Evolutionary conservation across 2,113 vertebrate species (phyloP).

Genomic region (Pogonocichla stellata): DNA sequence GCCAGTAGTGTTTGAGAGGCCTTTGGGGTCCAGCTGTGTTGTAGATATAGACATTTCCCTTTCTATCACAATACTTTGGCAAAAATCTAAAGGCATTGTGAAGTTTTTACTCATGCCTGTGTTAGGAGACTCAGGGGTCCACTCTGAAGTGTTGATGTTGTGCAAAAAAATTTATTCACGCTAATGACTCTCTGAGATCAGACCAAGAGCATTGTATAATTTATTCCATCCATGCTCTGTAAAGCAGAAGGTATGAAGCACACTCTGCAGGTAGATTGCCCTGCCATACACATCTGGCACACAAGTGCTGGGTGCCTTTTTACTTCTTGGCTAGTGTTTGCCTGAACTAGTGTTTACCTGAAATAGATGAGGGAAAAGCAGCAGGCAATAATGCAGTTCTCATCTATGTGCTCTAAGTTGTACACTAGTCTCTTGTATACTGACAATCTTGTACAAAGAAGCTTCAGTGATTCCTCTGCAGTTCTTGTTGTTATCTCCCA

Average conservation of each 20-base stretch:
- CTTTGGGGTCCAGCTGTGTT: not conserved
- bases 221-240: not conserved
- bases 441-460: not conserved
- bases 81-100: not conserved
- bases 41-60: not conserved
- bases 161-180: not conserved
- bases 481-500: not conserved
- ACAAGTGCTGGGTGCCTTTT: not conserved
- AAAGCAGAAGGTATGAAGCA: not conserved
- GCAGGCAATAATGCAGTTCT: not conserved
- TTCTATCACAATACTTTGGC: not conserved
- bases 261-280: not conserved
- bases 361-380: not conserved
- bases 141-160: not conserved
- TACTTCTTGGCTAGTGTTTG: not conserved
- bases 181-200: constrained; percentile 8
- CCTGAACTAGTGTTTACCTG: not conserved
- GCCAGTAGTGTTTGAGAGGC: not conserved
- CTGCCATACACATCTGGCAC: not conserved
- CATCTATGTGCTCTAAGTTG: not conserved
- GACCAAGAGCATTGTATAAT: not conserved
- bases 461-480: not conserved
- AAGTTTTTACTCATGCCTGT: not conserved
- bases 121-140: constrained; percentile 17
- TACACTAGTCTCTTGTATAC: rapidly evolving